phyloP scores from a whole-genome alignment of 2,113 vertebrate genomes.

The Hemiscyllium ocellatum region DNA sequence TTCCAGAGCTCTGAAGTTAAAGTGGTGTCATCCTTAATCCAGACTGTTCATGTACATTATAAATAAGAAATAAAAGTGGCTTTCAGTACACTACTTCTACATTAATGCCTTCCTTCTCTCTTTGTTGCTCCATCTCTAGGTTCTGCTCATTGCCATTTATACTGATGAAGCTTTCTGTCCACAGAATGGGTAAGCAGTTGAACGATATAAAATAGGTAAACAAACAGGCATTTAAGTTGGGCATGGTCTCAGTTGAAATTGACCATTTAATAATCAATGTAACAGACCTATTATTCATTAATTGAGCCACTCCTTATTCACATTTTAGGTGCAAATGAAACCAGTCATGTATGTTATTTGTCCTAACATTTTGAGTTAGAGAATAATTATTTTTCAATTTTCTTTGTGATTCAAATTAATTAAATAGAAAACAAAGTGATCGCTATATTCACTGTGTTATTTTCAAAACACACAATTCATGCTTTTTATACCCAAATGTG shows the following conservation, averaged over 20 bases:
- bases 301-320: slow-evolving; percentile 69
- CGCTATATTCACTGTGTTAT: background rate
- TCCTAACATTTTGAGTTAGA: slow-evolving; percentile 73
- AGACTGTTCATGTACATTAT: slow-evolving; percentile 68
- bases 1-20: slow-evolving; percentile 61
- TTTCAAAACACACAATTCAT: background rate
- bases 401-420: slow-evolving; percentile 77
- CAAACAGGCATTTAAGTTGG: slow-evolving; percentile 64
- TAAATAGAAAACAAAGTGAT: slow-evolving; percentile 64
- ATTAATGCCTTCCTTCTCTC: slow-evolving; percentile 62
- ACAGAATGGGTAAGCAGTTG: slow-evolving; percentile 48
- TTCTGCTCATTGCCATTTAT: slow-evolving; percentile 49
- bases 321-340: slow-evolving; percentile 78
- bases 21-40: slow-evolving; percentile 68
- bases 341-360: slow-evolving; percentile 88
- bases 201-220: slow-evolving; percentile 51
- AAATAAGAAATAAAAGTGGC: slow-evolving; percentile 85
- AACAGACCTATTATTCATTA: slow-evolving; percentile 65
- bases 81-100: slow-evolving; percentile 73
- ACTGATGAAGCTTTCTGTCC: slow-evolving; percentile 48
- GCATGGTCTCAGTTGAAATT: slow-evolving; percentile 61
- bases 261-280: slow-evolving; percentile 76
- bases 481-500: background rate
- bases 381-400: slow-evolving; percentile 54
- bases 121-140: slow-evolving; percentile 54